phyloP scores from a whole-genome alignment of 2,113 vertebrate genomes.

The Acrocephalus arundinaceus region DNA sequence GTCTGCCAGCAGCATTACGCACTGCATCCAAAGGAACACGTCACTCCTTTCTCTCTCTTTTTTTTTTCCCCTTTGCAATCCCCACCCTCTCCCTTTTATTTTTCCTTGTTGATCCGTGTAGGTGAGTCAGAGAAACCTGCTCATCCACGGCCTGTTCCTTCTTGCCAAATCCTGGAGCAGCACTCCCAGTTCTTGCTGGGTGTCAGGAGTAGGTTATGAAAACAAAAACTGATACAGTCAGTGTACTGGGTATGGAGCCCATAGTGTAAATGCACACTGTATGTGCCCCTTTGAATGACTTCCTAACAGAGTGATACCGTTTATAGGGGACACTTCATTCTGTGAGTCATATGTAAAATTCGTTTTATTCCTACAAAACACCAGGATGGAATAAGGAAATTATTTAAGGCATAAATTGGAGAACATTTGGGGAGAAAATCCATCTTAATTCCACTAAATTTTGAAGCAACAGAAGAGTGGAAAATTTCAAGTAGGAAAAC shows the following conservation, averaged over 20 bases:
- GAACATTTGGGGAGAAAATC: neutral
- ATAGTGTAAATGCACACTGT: neutral
- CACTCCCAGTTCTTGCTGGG: slow-evolving; percentile 54
- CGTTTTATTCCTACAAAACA: neutral
- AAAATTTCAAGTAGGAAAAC: neutral
- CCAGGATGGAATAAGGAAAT: neutral
- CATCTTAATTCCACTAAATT: neutral
- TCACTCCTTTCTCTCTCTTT: slow-evolving; percentile 6
- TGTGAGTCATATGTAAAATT: neutral
- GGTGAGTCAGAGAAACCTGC: slow-evolving; percentile 72
- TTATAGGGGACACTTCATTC: neutral
- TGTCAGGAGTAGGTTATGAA: slow-evolving; percentile 62
- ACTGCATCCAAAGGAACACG: slow-evolving; percentile 34
- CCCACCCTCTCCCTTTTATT: slow-evolving; percentile 65
- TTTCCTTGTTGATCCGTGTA: slow-evolving; percentile 64
- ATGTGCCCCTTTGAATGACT: neutral
- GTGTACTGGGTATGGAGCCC: neutral
- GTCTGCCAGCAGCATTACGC: slow-evolving; percentile 56
- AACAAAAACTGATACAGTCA: slow-evolving; percentile 18
- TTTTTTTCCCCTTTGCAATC: neutral
- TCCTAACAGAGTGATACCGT: neutral
- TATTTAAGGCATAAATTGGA: neutral
- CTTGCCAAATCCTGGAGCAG: slow-evolving; percentile 69
- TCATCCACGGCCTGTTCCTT: slow-evolving; percentile 66
- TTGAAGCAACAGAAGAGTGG: neutral